Base-by-base conservation (phyloP, 2,797 vertebrate genomes). In the Sus cebifrons region DNA sequence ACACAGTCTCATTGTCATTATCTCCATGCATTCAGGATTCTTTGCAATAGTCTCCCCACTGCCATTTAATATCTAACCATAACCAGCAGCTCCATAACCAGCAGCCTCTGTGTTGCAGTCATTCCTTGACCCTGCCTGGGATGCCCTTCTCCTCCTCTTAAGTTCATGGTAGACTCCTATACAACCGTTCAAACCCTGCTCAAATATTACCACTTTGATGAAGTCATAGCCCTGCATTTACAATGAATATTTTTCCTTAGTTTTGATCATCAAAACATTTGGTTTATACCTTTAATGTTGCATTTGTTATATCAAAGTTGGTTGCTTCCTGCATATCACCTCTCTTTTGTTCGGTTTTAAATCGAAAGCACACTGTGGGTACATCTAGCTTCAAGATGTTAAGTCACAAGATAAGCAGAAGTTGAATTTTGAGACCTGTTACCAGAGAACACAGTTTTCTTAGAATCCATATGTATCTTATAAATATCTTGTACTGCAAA, bases 391-490 rank as follows among this genome's bases (percentile, higher is more conserved):
- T 93, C 8, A 83, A 68, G 56, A 71, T 56, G 11, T 44, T 64
- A 67, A 85, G 67, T 77, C 44, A 29, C 52, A 89, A 82, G 60
- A 21, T 94, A 27, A 89, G 77, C 3, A 49, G 18, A 64, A 56
- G 20, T 32, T 89, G 36, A 49, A 64, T 90, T 40, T 89, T 40
- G 60, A 93, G 44, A 82, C 56, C 27, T 83, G 1, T 74, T 71
- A 90, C 29, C 6, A 5, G 40, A 82, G 78, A 83, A 96, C 6
- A 70, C 44, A 73, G n/a, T 85, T 70, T 91, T 89, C 75, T 89
- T 65, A 84, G 78, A 82, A 81, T 89, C 27, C 12, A 13, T 70
- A 49, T 90, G 21, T 49, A 85, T n/a, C 32, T 90, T 65, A 62
- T n/a, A 36, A 44, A 64, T 75, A 79, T 87, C 89, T 75, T 68